These are phyloP conservation scores for Dryadula phaetusa DNA, from an alignment of 2,888 invertebrate species.

Conservation along the genomic window DNA sequence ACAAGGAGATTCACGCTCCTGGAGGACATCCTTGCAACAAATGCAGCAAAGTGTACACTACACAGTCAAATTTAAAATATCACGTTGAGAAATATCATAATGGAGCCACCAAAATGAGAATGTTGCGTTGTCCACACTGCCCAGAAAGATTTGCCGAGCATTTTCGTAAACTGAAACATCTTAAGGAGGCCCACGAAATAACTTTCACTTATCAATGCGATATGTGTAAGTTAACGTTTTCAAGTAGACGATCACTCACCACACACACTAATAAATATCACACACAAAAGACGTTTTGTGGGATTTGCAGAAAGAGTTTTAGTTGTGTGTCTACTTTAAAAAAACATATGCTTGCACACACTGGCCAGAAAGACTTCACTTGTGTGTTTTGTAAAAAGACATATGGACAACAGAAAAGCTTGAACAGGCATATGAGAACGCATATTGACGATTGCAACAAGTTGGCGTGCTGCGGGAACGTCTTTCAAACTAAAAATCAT, in stretches of 20 bases:
- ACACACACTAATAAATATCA: constrained; percentile 71
- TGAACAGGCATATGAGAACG: constrained; percentile 70
- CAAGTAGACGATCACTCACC: constrained; percentile 62
- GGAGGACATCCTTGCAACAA: constrained; percentile 69
- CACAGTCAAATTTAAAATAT: constrained; percentile 68
- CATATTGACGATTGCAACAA: constrained; percentile 56
- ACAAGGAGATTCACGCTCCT: constrained; percentile 67
- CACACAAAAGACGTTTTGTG: constrained; percentile 73
- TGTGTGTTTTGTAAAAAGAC: constrained; percentile 78
- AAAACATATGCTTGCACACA: constrained; percentile 66
- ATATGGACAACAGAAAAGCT: constrained; percentile 76
- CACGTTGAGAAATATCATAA: constrained; percentile 67
- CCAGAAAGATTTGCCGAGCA: constrained; percentile 68
- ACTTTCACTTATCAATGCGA: constrained; percentile 68
- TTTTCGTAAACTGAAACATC: constrained; percentile 68
- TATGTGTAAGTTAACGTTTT: constrained; percentile 62
- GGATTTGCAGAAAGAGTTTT: constrained; percentile 76
- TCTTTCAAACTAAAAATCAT: constrained; percentile 55
- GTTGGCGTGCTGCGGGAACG: constrained; percentile 60
- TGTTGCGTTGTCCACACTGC: constrained; percentile 67
- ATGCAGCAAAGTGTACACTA: constrained; percentile 77
- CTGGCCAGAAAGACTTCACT: constrained; percentile 61
- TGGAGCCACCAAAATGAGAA: constrained; percentile 60
- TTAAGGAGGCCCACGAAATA: constrained; percentile 66
- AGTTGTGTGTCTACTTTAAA: constrained; percentile 66